Conservation (phyloP, 2,113 vertebrate species). For the Leiothrix lutea region DNA sequence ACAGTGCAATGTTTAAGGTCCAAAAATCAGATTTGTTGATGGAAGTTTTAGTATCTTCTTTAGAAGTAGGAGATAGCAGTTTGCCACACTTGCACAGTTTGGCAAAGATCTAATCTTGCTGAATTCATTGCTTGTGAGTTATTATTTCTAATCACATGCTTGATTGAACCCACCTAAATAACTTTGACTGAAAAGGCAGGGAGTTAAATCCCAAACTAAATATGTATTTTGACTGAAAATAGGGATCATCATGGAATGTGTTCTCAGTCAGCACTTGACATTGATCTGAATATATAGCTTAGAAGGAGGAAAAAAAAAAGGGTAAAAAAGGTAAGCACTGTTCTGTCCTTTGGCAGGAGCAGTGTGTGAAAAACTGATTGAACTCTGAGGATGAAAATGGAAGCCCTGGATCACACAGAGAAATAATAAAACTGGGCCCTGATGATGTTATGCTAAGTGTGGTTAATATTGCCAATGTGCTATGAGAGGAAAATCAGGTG, state of each 20-base stretch:
- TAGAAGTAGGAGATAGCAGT: slow-evolving; percentile 26
- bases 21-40: not conserved
- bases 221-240: slow-evolving; percentile 71
- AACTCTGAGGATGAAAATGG: slow-evolving; percentile 54
- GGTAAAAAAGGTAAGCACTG: slow-evolving; percentile 20
- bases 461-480: slow-evolving; percentile 17
- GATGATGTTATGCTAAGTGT: not conserved
- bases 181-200: slow-evolving; percentile 64
- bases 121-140: slow-evolving; percentile 73
- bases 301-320: not conserved
- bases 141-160: slow-evolving; percentile 74
- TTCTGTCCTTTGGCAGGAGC: slow-evolving; percentile 29
- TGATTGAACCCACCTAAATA: slow-evolving; percentile 75
- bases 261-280: slow-evolving; percentile 65
- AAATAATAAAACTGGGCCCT: slow-evolving; percentile 35
- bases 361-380: slow-evolving; percentile 31
- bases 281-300: slow-evolving; percentile 24
- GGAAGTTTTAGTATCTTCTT: slow-evolving; percentile 14
- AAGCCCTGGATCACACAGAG: slow-evolving; percentile 24
- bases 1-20: not conserved
- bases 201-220: slow-evolving; percentile 72
- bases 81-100: slow-evolving; percentile 46
- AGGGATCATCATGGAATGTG: slow-evolving; percentile 58
- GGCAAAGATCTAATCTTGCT: slow-evolving; percentile 66
- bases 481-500: slow-evolving; percentile 11